phyloP scores from a whole-genome alignment of 1,140 invertebrate genomes.

The Zaprionus camerounensis region DNA sequence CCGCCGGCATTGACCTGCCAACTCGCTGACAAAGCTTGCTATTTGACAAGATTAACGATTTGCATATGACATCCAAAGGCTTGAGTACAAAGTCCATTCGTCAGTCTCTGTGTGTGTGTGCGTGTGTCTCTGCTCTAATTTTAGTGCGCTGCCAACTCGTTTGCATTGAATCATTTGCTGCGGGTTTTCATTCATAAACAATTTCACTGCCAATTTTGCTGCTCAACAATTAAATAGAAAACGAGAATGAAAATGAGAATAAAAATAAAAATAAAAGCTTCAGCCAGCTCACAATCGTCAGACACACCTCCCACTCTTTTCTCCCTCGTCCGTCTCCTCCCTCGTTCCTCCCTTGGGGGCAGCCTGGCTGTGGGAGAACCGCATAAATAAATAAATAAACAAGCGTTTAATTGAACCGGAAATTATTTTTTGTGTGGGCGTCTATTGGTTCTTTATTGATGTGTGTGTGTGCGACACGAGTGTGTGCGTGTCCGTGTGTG shows the following conservation, averaged over 20 bases:
- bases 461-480: slow-evolving; percentile 23
- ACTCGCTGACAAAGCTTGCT: slow-evolving; percentile 27
- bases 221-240: slow-evolving; percentile 62
- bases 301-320: slow-evolving; percentile 12
- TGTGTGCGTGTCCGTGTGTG: slow-evolving; percentile 18
- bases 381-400: slow-evolving; percentile 78
- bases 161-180: slow-evolving; percentile 7
- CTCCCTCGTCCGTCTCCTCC: neutral
- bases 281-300: slow-evolving; percentile 7
- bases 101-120: neutral
- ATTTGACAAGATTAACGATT: slow-evolving; percentile 48
- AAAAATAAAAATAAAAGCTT: slow-evolving; percentile 20
- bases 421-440: slow-evolving; percentile 76
- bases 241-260: slow-evolving; percentile 31
- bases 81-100: neutral
- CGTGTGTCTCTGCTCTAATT: slow-evolving; percentile 17
- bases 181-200: slow-evolving; percentile 69
- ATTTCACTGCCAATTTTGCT: slow-evolving; percentile 56
- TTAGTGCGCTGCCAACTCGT: slow-evolving; percentile 25
- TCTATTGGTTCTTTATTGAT: slow-evolving; percentile 44
- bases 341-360: neutral
- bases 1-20: slow-evolving; percentile 33
- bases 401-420: slow-evolving; percentile 82
- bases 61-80: slow-evolving; percentile 9
- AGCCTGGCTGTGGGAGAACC: slow-evolving; percentile 30